Evolutionary conservation across 2,113 vertebrate genomes (phyloP).

Genomic region (Tachuris rubrigastra): DNA sequence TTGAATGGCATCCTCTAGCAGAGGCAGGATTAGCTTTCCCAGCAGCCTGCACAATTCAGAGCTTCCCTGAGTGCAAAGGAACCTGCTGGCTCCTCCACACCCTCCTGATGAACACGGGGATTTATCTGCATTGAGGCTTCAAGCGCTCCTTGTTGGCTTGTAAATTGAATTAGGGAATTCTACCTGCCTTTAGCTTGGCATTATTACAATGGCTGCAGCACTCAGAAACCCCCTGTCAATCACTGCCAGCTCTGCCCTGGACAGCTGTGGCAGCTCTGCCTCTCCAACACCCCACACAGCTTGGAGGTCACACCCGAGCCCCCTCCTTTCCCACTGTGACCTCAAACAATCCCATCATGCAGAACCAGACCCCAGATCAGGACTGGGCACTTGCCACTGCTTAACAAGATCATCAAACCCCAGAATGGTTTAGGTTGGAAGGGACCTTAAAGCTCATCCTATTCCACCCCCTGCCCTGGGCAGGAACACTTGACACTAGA

Average conservation of each 20-base stretch:
- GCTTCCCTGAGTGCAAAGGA: not conserved
- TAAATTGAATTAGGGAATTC: conserved; percentile 7
- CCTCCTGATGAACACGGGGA: not conserved
- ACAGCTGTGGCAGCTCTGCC: not conserved
- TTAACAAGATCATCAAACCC: not conserved
- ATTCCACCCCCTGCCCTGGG: not conserved
- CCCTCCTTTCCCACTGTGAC: not conserved
- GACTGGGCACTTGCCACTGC: not conserved
- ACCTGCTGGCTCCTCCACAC: not conserved
- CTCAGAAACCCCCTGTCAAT: not conserved
- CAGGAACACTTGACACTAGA: not conserved
- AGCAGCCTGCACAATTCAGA: not conserved
- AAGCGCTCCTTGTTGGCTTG: not conserved
- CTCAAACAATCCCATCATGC: not conserved
- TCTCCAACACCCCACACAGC: not conserved
- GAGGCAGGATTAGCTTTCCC: conserved; percentile 24
- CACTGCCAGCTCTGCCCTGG: not conserved
- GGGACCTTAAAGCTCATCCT: not conserved
- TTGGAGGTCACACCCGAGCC: rapidly evolving
- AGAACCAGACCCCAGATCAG: not conserved
- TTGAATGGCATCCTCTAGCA: not conserved
- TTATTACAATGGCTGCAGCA: not conserved
- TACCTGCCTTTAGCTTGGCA: not conserved
- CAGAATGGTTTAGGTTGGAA: not conserved
- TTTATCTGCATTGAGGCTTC: not conserved